Evolutionary conservation across 2,888 invertebrate genomes (phyloP).

Genomic region (Archips xylosteana): DNA sequence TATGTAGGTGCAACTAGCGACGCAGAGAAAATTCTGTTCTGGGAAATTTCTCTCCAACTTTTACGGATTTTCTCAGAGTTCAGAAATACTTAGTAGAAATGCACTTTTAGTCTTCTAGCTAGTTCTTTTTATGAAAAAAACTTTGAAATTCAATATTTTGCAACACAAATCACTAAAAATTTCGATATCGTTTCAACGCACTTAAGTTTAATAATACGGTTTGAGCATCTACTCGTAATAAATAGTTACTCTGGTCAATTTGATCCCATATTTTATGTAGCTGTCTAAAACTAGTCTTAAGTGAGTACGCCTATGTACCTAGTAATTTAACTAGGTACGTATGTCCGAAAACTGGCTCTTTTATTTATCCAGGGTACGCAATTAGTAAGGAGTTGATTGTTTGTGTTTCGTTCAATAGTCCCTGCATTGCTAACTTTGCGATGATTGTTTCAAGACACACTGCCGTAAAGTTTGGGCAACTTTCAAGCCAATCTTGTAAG

Average conservation of each 20-base stretch:
- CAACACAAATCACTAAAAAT: too few relatives aligned
- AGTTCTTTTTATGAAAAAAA: too few relatives aligned
- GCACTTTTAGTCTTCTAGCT: too few relatives aligned
- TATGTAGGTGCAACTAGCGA: neutral
- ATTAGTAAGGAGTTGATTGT: slow-evolving; percentile 27
- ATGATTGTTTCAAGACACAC: slow-evolving; percentile 38
- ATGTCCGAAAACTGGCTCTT: neutral
- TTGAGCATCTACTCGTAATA: too few relatives aligned
- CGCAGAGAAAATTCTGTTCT: neutral
- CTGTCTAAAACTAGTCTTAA: too few relatives aligned
- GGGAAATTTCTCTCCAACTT: neutral
- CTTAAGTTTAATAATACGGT: too few relatives aligned
- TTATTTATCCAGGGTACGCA: slow-evolving; percentile 5
- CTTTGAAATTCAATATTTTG: too few relatives aligned
- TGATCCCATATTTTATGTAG: too few relatives aligned
- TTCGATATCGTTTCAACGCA: too few relatives aligned
- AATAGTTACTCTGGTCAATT: too few relatives aligned
- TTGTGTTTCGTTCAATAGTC: slow-evolving; percentile 35
- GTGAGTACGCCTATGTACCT: too few relatives aligned
- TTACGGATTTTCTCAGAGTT: neutral
- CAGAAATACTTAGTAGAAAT: neutral
- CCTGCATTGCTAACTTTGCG: slow-evolving; percentile 36
- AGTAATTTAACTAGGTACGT: too few relatives aligned
- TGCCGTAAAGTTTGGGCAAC: neutral
- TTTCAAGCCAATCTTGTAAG: neutral